phyloP scores from a whole-genome alignment of 2,888 invertebrate genomes.

The Tethea ocularis region DNA sequence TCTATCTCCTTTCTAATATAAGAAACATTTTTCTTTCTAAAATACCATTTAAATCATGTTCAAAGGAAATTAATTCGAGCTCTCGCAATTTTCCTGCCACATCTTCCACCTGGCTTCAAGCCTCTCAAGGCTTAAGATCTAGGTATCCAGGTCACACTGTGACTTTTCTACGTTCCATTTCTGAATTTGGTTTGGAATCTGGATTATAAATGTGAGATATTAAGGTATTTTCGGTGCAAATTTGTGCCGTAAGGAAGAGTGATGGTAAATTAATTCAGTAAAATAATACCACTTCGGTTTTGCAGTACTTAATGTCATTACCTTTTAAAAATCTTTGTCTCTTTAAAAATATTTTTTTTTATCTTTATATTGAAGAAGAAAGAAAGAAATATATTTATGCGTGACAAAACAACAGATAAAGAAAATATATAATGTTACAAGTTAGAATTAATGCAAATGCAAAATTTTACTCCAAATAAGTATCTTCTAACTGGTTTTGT shows the following conservation, averaged over 20 bases:
- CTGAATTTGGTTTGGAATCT: background rate
- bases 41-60: background rate
- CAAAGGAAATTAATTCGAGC: background rate
- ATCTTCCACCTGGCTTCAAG: slow-evolving; percentile 3
- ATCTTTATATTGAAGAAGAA: too few species aligned
- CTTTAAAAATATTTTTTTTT: too few species aligned
- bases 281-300: too few species aligned
- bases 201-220: background rate
- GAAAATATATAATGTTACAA: too few species aligned
- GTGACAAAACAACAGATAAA: too few species aligned
- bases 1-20: background rate
- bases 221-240: background rate
- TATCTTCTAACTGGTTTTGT: background rate
- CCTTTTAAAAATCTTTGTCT: too few species aligned
- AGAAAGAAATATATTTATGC: too few species aligned
- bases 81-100: background rate
- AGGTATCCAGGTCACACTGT: background rate
- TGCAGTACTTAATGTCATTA: too few species aligned
- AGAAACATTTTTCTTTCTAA: background rate
- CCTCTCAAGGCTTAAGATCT: background rate
- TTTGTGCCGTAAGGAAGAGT: too few species aligned
- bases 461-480: background rate
- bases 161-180: background rate
- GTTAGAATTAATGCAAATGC: background rate
- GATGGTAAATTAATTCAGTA: too few species aligned